phyloP scores from a whole-genome alignment of 2,888 invertebrate genomes.

The Ennomos erosarius region DNA sequence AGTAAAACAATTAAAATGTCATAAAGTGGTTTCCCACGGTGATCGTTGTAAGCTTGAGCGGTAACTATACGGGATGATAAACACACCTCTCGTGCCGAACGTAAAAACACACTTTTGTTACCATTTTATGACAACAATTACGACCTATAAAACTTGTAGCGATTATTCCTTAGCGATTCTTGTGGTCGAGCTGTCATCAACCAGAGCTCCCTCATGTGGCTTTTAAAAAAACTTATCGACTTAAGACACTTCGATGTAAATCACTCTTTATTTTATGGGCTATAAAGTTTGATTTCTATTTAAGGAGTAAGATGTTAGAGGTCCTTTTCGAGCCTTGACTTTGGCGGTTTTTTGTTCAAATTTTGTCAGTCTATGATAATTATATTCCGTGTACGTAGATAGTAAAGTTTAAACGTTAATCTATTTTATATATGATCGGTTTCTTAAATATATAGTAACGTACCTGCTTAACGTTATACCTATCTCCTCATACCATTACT shows the following conservation, averaged over 20 bases:
- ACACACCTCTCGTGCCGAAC: conserved; percentile 79
- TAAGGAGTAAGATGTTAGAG: conserved; percentile 35
- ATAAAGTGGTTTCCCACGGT: conserved; percentile 76
- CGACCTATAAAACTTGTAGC: conserved; percentile 83
- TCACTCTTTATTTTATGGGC: conserved; percentile 53
- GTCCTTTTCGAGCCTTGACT: conserved; percentile 59
- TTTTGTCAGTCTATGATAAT: conserved; percentile 52
- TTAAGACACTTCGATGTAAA: conserved; percentile 44
- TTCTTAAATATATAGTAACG: conserved; percentile 17
- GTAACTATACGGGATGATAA: conserved; percentile 75
- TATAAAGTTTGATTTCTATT: conserved; percentile 53
- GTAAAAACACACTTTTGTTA: conserved; percentile 83
- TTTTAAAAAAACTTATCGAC: conserved; percentile 53
- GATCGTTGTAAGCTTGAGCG: conserved; percentile 70
- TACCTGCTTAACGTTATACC: conserved; percentile 2
- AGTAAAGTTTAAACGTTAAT: conserved; percentile 44
- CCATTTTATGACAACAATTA: conserved; percentile 85
- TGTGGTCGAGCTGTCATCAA: conserved; percentile 79
- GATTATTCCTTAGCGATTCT: conserved; percentile 81
- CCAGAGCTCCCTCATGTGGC: conserved; percentile 54
- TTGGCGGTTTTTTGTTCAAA: conserved; percentile 65
- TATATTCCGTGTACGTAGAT: conserved; percentile 42
- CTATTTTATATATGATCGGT: conserved; percentile 35
- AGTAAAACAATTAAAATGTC: conserved; percentile 74
- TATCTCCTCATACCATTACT: conserved; percentile 29